Conservation (phyloP, 2,888 invertebrate species). For the Ariolimax columbianus region DNA sequence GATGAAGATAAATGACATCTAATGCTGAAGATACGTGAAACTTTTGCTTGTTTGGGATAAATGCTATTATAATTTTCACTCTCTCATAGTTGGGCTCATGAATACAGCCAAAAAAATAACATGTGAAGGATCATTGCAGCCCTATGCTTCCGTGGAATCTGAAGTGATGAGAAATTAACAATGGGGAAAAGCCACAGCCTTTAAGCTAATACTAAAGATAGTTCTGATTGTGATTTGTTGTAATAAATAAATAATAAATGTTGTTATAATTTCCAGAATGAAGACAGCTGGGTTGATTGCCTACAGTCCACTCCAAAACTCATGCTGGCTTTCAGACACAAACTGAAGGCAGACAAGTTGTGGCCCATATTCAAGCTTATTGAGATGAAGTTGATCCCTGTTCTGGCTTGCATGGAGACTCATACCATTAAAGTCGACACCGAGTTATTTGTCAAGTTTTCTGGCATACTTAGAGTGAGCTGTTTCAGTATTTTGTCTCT, state of each 20-base stretch:
- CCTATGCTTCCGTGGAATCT: too few species aligned
- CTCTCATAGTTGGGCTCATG: too few species aligned
- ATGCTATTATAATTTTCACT: too few species aligned
- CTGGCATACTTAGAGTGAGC: conserved; percentile 68
- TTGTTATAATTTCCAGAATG: conserved; percentile 14
- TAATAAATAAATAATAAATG: too few species aligned
- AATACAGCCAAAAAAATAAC: too few species aligned
- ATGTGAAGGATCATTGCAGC: too few species aligned
- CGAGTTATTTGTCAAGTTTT: conserved; percentile 63
- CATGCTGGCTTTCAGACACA: conserved; percentile 54
- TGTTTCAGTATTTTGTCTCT: neutral
- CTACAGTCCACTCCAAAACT: conserved; percentile 34
- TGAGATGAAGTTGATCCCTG: conserved; percentile 68
- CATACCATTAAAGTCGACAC: conserved; percentile 64
- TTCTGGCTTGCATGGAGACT: conserved; percentile 72
- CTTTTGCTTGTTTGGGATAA: too few species aligned
- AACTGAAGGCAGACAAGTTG: conserved; percentile 60
- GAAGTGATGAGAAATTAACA: too few species aligned
- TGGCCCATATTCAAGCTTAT: conserved; percentile 67
- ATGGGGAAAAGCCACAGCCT: too few species aligned
- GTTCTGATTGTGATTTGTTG: neutral
- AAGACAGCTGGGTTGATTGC: conserved; percentile 30
- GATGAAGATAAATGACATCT: too few species aligned
- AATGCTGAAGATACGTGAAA: too few species aligned
- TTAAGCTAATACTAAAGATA: neutral